Conservation (phyloP, 2,113 vertebrate species). For the Aix galericulata region DNA sequence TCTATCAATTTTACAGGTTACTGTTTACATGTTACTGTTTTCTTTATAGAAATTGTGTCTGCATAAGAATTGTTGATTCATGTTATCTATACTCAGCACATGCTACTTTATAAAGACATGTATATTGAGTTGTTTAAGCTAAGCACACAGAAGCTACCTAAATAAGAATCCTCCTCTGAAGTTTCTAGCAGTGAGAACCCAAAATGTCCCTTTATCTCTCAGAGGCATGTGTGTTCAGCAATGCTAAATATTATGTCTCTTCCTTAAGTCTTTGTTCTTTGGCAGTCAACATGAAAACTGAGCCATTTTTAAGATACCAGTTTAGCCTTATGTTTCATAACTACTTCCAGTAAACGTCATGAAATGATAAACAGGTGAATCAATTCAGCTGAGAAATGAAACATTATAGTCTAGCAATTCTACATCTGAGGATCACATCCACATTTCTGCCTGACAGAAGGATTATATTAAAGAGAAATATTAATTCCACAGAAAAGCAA, state of each 20-base stretch:
- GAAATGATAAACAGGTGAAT: not conserved
- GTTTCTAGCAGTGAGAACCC: not conserved
- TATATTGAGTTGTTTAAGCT: not conserved
- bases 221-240: not conserved
- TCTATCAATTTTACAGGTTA: not conserved
- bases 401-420: not conserved
- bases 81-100: accelerated
- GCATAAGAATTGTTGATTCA: not conserved
- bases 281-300: not conserved
- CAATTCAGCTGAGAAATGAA: not conserved
- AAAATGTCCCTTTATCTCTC: not conserved
- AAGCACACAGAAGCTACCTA: not conserved
- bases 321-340: not conserved
- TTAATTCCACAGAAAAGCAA: not conserved
- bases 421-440: not conserved
- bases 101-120: not conserved
- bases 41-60: not conserved
- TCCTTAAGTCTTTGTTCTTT: not conserved
- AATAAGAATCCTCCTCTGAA: not conserved
- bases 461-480: not conserved
- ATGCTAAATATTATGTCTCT: not conserved
- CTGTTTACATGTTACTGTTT: not conserved
- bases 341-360: not conserved
- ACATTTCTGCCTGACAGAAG: not conserved
- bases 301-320: not conserved